Base-by-base conservation (phyloP, 2,113 vertebrate species). In the Australoheros scitulus region DNA sequence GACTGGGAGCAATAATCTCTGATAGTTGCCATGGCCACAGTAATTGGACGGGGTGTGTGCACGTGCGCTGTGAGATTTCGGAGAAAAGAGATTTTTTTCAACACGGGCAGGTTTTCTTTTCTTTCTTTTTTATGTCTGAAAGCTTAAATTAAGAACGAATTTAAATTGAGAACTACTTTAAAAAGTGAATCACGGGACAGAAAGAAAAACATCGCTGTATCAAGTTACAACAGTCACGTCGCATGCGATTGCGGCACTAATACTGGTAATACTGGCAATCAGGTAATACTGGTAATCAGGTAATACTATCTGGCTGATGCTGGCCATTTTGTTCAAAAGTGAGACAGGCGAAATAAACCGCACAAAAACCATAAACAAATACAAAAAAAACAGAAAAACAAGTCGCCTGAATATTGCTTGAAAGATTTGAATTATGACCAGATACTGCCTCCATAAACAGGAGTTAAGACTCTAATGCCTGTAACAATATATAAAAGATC, bases 1-100 rank as follows among this genome's bases (percentile, higher is more conserved):
- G 91, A 90, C 91, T 93, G 91, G 80, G 76, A 85, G 88, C 89
- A 89, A 77, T 93, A 91, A 93, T 93, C 93, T 89, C 90, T 93
- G 94, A 95, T 95, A 95, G 94, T 95, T 95, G 91, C 94, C 94
- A 94, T 95, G 93, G 91, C 36, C 87, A 92, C 94, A 80, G 84
- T 92, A 93, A 95, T 94, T 93, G 91, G 87, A 83, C 38, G 50
- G 80, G 34, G 34, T 83, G 70, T 80, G 86, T 61, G 68, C 32
- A 10, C 18, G 58, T n/a, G 76, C 76, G 50, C n/a, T 59, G 52
- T 24, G 72, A 90, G 77, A 83, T 86, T 85, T 91, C 26, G 29
- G 56, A 57, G 57, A 56, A 85, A 86, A 56, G 3, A 56, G 61
- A 20, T 82, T 82, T 88, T 85, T 50, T 17, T 70, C 47, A 41